phyloP scores from a whole-genome alignment of 30 jellyfish, hydroid and myxozoan species.

The Chironex yamaguchii region DNA sequence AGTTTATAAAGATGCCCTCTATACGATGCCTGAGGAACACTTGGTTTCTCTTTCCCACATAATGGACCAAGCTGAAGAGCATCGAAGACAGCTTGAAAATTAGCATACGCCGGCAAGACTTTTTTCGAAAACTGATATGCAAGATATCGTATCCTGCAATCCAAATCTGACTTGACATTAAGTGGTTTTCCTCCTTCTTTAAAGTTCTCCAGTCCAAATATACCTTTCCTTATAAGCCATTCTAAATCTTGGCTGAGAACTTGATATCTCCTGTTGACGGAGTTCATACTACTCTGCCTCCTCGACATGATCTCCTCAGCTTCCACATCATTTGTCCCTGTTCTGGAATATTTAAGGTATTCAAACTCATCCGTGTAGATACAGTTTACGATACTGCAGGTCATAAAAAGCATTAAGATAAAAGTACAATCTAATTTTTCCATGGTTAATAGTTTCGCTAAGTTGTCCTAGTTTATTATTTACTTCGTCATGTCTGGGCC shows the following conservation, averaged over 20 bases:
- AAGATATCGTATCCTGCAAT: constrained; percentile 78
- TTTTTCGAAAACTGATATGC: constrained; percentile 82
- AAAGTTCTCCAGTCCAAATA: background rate
- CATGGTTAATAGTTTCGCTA: too few species aligned
- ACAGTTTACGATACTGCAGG: background rate
- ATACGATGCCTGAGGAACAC: background rate
- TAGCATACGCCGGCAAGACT: constrained; percentile 66
- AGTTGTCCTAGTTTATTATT: too few species aligned
- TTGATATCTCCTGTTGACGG: background rate
- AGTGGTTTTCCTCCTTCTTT: background rate
- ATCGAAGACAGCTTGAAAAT: constrained; percentile 70
- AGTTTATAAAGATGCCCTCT: constrained; percentile 38
- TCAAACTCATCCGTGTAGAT: background rate
- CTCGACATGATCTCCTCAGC: background rate
- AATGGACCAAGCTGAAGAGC: constrained; percentile 79
- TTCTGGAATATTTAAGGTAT: background rate
- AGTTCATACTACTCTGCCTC: background rate
- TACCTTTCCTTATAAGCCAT: background rate
- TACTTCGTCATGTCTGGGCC: too few species aligned
- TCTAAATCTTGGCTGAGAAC: background rate
- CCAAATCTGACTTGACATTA: constrained; percentile 53
- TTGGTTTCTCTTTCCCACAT: constrained; percentile 71
- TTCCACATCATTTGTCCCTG: background rate
- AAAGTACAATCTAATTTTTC: too few species aligned
- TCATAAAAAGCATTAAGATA: too few species aligned